These are phyloP conservation scores for Luperina nickerlii DNA, from an alignment of 2,888 invertebrate species.

Conservation along the genomic window DNA sequence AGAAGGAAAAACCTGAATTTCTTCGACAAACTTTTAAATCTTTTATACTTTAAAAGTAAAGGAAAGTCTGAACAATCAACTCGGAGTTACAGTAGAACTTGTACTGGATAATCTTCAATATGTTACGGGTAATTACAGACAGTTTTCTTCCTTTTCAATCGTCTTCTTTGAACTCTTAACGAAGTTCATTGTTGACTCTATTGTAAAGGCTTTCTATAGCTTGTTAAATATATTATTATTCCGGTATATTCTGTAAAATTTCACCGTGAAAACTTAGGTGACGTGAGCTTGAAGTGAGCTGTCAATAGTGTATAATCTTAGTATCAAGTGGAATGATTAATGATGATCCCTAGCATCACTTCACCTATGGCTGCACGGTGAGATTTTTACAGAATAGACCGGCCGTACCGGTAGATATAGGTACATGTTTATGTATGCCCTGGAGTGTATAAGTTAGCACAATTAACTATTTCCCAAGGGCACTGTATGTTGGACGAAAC, in stretches of 20 bases:
- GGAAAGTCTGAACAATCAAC: constrained; percentile 31
- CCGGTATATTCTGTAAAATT: no score
- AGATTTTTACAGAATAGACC: neutral
- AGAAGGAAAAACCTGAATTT: constrained; percentile 7
- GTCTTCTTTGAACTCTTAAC: constrained; percentile 27
- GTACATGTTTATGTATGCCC: neutral
- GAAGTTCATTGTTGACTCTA: constrained; percentile 28
- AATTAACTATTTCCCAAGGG: constrained; percentile 28
- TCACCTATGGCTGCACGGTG: neutral
- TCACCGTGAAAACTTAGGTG: no score
- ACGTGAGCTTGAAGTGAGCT: neutral
- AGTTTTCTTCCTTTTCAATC: constrained; percentile 27
- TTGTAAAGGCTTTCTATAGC: neutral
- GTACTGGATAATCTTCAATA: constrained; percentile 42
- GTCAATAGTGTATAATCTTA: neutral
- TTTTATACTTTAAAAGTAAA: constrained; percentile 18
- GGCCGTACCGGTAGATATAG: neutral
- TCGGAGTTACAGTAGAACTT: constrained; percentile 25
- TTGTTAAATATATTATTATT: no score
- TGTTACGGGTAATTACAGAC: constrained; percentile 40
- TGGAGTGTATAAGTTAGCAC: constrained; percentile 31
- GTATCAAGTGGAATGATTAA: neutral
- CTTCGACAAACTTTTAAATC: constrained; percentile 18
- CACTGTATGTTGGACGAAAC: constrained; percentile 32
- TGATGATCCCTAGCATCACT: no score